phyloP scores from a whole-genome alignment of 2,113 vertebrate genomes.

The Pygoscelis antarcticus region DNA sequence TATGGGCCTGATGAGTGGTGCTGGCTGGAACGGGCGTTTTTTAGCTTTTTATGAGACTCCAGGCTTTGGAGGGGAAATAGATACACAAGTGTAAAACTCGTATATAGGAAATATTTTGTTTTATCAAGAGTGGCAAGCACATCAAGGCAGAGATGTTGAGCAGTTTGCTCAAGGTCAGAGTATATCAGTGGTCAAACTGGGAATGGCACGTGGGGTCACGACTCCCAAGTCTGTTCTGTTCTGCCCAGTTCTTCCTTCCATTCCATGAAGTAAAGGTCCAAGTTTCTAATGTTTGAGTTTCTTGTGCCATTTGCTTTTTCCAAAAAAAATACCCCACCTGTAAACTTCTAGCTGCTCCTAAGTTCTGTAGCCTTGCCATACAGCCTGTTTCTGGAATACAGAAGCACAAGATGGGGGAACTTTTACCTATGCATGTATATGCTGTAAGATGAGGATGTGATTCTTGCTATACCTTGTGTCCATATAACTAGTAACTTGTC shows the following conservation, averaged over 20 bases:
- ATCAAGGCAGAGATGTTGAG: neutral
- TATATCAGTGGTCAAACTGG: neutral
- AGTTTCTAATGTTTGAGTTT: neutral
- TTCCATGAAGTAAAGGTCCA: neutral
- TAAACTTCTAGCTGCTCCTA: neutral
- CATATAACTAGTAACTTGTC: neutral
- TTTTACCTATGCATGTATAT: neutral
- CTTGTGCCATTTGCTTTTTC: neutral
- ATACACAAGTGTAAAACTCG: neutral
- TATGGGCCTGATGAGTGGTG: neutral
- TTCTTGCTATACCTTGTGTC: neutral
- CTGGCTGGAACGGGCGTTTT: neutral
- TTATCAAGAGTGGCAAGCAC: neutral
- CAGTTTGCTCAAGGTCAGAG: neutral
- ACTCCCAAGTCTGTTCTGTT: neutral
- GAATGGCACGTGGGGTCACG: neutral
- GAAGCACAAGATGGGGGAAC: neutral
- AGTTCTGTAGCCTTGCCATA: neutral
- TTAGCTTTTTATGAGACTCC: neutral
- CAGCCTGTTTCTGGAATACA: neutral
- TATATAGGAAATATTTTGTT: neutral
- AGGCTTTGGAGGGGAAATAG: neutral
- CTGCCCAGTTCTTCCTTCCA: neutral
- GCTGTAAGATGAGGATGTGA: neutral
- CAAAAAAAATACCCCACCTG: neutral